These are phyloP conservation scores for Magallana nippona DNA, from an alignment of 2,888 invertebrate genomes.

Conservation along the genomic window DNA sequence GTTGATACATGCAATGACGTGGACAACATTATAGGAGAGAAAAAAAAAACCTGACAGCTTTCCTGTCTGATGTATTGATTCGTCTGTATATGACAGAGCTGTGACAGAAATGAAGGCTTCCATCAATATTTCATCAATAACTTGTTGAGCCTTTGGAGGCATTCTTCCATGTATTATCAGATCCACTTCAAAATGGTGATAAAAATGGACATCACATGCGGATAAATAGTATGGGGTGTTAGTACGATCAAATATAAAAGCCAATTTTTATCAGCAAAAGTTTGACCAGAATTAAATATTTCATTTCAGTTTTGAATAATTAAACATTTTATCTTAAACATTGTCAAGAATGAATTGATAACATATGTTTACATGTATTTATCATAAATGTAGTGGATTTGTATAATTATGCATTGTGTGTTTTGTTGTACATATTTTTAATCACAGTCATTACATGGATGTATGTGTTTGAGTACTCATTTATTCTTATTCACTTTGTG, in stretches of 20 bases:
- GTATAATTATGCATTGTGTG: background rate
- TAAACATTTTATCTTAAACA: too few relatives aligned
- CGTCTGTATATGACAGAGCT: background rate
- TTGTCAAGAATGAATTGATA: too few relatives aligned
- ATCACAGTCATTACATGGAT: background rate
- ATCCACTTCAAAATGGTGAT: background rate
- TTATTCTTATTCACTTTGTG: too few relatives aligned
- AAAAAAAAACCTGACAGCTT: background rate
- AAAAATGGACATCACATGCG: background rate
- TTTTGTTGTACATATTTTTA: background rate
- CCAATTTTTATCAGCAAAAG: too few relatives aligned
- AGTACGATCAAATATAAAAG: too few relatives aligned
- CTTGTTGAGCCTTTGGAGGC: background rate
- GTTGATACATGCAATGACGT: background rate
- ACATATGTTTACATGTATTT: too few relatives aligned
- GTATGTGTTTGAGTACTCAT: too few relatives aligned
- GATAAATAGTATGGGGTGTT: too few relatives aligned
- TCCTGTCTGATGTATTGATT: background rate
- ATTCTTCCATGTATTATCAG: background rate
- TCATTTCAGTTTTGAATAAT: too few relatives aligned
- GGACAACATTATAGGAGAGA: background rate
- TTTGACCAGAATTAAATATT: too few relatives aligned
- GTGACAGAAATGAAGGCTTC: background rate
- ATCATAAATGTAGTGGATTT: too few relatives aligned
- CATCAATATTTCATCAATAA: conserved; percentile 18